Base-by-base conservation (phyloP, 2,797 vertebrate genomes). In the Distichodus sexfasciatus region DNA sequence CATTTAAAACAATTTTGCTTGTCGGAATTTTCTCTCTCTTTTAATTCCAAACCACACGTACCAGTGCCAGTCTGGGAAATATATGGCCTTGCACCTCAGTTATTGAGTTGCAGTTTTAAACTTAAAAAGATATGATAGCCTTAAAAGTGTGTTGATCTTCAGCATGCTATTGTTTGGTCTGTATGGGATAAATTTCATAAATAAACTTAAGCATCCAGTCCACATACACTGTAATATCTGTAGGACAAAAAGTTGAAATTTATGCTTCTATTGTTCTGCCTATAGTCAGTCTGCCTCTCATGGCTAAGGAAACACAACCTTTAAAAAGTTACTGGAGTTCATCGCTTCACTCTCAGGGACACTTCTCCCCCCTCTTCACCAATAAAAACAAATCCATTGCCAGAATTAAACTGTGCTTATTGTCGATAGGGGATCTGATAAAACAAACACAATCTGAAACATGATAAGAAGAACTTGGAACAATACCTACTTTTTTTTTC, bases 301-400 rank as follows among this genome's bases (percentile, higher is more conserved):
- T 57, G 66, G 63, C 51, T 53, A 33, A 54, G 71, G 75, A 68
- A 69, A 77, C 26, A 70, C 46, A 72, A 62, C 58, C 55, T 48
- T 0, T 8, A 46, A 40, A 72, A 64, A 64, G 68, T 82, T 79
- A 78, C 81, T 76, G 58, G 72, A 82, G 85, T 82, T 87, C 82
- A 85, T 83, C 78, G 82, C 79, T 81, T 84, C 66, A 72, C 26
- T 65, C 60, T 80, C 79, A 78, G 83, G 77, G 77, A 76, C 77
- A 64, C 79, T 80, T 55, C 79, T 71, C 54, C 81, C 77, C 51
- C 1, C 31, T 24, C 19, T 57, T 59, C 17, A 40, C 44, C 72
- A 71, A 64, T 74, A 84, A 85, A 82, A 86, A 88, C 83, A 87
- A 81, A 74, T 72, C 71, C 8, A 0, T 67, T 84, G 87, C 83